Conservation (phyloP, 2,888 invertebrate genomes). For the Globia sparganii region DNA sequence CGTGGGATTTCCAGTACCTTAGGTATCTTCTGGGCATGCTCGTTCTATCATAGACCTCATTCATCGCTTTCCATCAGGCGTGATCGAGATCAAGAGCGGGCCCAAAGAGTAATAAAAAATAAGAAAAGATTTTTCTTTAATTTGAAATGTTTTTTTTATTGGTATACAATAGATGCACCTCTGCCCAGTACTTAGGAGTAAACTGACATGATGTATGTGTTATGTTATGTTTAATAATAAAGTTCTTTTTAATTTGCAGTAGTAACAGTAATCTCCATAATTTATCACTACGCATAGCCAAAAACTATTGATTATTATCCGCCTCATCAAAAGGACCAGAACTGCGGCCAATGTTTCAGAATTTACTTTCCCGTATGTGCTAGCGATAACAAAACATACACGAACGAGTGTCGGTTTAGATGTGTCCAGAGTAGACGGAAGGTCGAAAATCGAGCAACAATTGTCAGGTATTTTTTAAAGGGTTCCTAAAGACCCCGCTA, state of each 20-base stretch:
- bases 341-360: constrained; percentile 29
- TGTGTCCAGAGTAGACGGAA: constrained; percentile 23
- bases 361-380: constrained; percentile 64
- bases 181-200: background rate
- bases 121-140: too few relatives aligned
- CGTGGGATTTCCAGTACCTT: too few relatives aligned
- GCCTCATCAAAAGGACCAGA: accelerated
- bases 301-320: constrained; percentile 16
- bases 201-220: background rate
- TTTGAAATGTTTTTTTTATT: too few relatives aligned
- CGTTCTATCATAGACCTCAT: too few relatives aligned
- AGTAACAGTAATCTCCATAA: background rate
- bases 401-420: constrained; percentile 57
- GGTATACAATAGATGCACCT: background rate
- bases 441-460: accelerated
- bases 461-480: constrained; percentile 37
- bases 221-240: background rate
- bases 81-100: too few relatives aligned
- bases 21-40: too few relatives aligned
- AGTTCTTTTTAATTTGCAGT: constrained; percentile 21
- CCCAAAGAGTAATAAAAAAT: too few relatives aligned
- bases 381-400: constrained; percentile 54
- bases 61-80: too few relatives aligned
- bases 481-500: background rate
- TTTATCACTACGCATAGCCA: background rate